phyloP scores from a whole-genome alignment of 2,888 invertebrate genomes.

The Busseola fusca region DNA sequence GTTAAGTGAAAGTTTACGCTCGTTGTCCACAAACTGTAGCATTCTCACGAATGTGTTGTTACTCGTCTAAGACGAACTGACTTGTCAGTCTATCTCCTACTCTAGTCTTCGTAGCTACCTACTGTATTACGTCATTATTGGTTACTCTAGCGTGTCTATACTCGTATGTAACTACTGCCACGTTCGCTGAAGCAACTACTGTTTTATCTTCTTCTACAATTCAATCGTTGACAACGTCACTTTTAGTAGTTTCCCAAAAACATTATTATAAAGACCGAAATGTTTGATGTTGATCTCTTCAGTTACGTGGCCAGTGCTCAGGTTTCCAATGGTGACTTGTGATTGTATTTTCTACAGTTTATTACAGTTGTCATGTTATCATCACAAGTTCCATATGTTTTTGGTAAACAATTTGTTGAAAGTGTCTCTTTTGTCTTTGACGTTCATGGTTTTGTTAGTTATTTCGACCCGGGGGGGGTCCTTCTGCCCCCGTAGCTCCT shows the following conservation, averaged over 20 bases:
- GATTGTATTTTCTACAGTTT: background rate
- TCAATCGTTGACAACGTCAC: constrained; percentile 18
- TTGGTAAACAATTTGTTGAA: background rate
- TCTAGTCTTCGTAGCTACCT: constrained; percentile 79
- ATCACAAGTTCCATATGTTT: background rate
- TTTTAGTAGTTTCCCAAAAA: background rate
- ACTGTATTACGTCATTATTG: constrained; percentile 69
- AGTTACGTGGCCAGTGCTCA: background rate
- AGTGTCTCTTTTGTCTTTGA: constrained; percentile 6
- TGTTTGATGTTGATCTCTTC: background rate
- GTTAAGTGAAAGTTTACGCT: constrained; percentile 34
- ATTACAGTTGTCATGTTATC: background rate
- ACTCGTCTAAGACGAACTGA: constrained; percentile 63
- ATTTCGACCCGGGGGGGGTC: too few relatives aligned
- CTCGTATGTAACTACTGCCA: constrained; percentile 61
- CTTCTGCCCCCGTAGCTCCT: background rate
- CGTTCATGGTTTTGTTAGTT: background rate
- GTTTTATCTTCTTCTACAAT: constrained; percentile 3
- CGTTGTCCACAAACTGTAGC: constrained; percentile 54
- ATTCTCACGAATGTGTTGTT: constrained; percentile 57
- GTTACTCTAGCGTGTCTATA: constrained; percentile 72
- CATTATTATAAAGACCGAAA: too few relatives aligned
- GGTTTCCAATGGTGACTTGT: background rate
- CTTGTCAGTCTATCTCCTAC: constrained; percentile 55
- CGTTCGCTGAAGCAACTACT: constrained; percentile 49